These are phyloP conservation scores for Meriones psammophilus DNA, from an alignment of 2,797 vertebrate genomes.

Conservation along the genomic window DNA sequence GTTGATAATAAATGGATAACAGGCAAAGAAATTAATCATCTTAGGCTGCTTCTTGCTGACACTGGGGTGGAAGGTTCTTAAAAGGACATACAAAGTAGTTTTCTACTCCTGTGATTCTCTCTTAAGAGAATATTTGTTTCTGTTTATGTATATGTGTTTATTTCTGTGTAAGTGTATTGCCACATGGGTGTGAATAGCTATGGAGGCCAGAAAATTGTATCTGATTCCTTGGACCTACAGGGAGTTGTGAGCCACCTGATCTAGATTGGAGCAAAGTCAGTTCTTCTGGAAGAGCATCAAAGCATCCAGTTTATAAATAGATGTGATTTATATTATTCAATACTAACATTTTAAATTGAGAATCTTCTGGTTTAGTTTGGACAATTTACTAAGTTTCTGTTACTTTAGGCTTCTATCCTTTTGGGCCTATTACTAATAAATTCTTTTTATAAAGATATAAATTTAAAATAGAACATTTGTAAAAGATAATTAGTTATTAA, in stretches of 20 bases:
- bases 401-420: not conserved
- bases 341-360: not conserved
- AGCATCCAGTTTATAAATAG: not conserved
- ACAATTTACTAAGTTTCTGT: not conserved
- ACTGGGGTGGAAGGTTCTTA: not conserved
- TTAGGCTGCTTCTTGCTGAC: too few species aligned
- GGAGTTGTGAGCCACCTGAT: not conserved
- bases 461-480: not conserved
- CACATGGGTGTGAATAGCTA: not conserved
- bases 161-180: not conserved
- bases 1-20: too few species aligned
- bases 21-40: too few species aligned
- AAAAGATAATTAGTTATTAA: not conserved
- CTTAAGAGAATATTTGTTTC: not conserved
- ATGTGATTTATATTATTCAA: not conserved
- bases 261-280: not conserved
- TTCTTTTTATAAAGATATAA: not conserved
- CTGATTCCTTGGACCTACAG: not conserved
- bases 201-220: not conserved
- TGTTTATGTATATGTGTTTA: not conserved
- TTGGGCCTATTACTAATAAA: not conserved
- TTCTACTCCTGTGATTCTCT: not conserved
- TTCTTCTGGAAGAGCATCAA: not conserved
- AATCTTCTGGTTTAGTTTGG: not conserved
- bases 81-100: not conserved